Evolutionary conservation across 2,113 vertebrate genomes (phyloP), one percentile per base, ranked within the genome.

Genomic region (Tretioscincus oriximinensis): DNA sequence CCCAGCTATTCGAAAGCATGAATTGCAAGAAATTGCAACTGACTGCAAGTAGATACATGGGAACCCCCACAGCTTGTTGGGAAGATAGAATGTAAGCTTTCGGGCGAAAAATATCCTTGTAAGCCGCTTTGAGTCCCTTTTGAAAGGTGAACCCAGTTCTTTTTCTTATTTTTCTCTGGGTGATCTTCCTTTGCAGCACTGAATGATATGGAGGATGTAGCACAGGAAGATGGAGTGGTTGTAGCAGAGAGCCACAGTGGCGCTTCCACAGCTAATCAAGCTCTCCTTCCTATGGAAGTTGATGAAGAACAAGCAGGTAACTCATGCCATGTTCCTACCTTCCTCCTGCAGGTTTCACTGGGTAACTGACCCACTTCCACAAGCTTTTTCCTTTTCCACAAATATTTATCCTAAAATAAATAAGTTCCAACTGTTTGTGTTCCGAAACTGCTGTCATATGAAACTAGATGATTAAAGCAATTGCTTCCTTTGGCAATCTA

Each of bases 271-370:
- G 92, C 90, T 26, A 95, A 90, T 82, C 93, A 93, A 81, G 93
- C 93, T 26, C 77, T 91, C 58, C 84, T 95, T 85, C 93, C 94
- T 28, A 93, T 94, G 92, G 96, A 95, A 67, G 88, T 91, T 7
- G 97, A 99, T 47, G 97, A 98, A 88, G 98, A 99, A 66, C 96
- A 97, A 97, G 98, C 98, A 97, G 98, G 98, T 99, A 93, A 92
- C 70, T 58, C 16, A 58, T 81, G 54, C 74, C 68, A 54, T 1
- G n/a, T 78, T 24, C 21, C 29, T 29, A 16, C 74, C 69, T 14
- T 28, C 79, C 76, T 60, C 20, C 5, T 60, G 6, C 35, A 35
- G 54, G 71, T 24, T 73, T 82, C 0, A 16, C 35, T 71, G 69
- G 73, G 45, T 66, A 58, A 14, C 1, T 67, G 0, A 61, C n/a